A percentile compares a stretch with the other conserved stretches of the same genome.
These are phyloP conservation scores for Oreochromis tanganicae DNA, from an alignment of 2,113 vertebrate species.

Conservation along the genomic window DNA sequence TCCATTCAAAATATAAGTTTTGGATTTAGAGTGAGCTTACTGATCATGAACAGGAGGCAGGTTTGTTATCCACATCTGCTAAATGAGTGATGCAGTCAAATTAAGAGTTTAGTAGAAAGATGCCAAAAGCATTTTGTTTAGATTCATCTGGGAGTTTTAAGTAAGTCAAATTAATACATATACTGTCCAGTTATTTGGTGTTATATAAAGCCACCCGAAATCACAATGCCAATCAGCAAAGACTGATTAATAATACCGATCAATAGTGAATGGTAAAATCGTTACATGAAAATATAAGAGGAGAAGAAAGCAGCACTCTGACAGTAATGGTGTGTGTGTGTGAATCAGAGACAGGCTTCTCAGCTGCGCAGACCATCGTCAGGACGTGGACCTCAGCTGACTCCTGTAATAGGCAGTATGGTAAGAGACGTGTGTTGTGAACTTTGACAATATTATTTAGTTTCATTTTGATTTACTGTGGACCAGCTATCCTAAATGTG, in stretches of 20 bases:
- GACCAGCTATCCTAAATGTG: background rate
- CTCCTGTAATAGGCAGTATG: constrained; percentile 90
- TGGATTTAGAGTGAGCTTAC: background rate
- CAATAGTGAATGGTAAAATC: background rate
- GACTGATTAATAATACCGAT: background rate
- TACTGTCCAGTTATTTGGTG: background rate
- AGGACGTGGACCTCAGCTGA: constrained; percentile 91
- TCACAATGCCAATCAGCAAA: background rate
- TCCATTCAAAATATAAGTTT: background rate
- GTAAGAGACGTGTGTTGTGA: constrained; percentile 62
- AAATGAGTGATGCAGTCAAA: background rate
- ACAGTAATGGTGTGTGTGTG: background rate
- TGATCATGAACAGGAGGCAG: background rate
- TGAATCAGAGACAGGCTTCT: constrained; percentile 65
- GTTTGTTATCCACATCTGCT: background rate
- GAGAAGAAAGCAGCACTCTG: background rate
- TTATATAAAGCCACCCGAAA: background rate
- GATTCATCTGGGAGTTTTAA: background rate
- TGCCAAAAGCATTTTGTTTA: background rate
- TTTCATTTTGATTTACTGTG: background rate
- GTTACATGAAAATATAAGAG: background rate
- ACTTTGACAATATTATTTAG: background rate
- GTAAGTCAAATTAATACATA: background rate
- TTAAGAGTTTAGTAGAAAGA: background rate
- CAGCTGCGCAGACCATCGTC: constrained; percentile 83